phyloP scores from a whole-genome alignment of 2,797 vertebrate genomes.

The Danio jaintianensis region DNA sequence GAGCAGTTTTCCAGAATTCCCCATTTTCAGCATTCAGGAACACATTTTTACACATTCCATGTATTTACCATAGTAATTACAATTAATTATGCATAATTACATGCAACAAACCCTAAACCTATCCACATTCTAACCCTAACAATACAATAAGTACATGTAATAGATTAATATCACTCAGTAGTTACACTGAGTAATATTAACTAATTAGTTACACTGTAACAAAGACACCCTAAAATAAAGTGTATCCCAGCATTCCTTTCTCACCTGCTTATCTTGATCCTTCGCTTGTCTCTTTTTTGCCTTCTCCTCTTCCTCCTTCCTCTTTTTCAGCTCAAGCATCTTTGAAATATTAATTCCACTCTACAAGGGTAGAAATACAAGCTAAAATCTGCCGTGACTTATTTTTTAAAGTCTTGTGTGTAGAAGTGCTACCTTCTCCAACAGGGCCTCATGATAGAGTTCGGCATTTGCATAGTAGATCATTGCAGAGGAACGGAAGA shows the following conservation, averaged over 20 bases:
- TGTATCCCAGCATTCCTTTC: neutral
- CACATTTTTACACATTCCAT: too few relatives aligned
- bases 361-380: slow-evolving; percentile 67
- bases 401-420: neutral
- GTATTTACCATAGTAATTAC: too few relatives aligned
- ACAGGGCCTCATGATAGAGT: slow-evolving; percentile 84
- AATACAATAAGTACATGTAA: too few relatives aligned
- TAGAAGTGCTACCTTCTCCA: slow-evolving; percentile 80
- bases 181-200: too few relatives aligned
- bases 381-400: neutral
- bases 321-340: slow-evolving; percentile 85
- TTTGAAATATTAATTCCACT: slow-evolving; percentile 83
- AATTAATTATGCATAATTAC: too few relatives aligned
- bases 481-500: slow-evolving; percentile 89
- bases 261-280: slow-evolving; percentile 6
- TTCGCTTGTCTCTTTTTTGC: slow-evolving; percentile 65
- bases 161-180: too few relatives aligned
- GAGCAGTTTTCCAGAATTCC: neutral
- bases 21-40: too few relatives aligned
- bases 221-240: too few relatives aligned
- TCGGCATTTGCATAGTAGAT: slow-evolving; percentile 92
- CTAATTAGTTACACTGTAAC: too few relatives aligned
- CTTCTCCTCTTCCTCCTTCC: slow-evolving; percentile 76
- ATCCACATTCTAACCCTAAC: too few relatives aligned
- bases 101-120: too few relatives aligned